Percentiles rank a stretch among this genome's conserved stretches.
Evolutionary conservation across 2,113 vertebrate species (phyloP).

Genomic region (Phyllopteryx taeniolatus): DNA sequence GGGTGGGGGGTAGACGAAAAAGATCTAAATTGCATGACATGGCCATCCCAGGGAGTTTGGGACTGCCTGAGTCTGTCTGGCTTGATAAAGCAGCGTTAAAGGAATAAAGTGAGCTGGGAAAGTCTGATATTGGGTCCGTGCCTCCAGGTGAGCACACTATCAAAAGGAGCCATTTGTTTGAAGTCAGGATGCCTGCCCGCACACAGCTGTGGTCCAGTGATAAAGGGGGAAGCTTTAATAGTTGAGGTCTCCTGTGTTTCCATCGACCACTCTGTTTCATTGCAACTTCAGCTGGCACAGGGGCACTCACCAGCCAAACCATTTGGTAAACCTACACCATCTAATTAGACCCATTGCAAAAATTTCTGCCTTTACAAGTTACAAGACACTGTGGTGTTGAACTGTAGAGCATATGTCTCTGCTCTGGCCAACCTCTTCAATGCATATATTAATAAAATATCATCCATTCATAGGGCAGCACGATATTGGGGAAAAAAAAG

Average conservation of each 20-base stretch:
- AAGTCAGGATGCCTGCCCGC: constrained; percentile 47
- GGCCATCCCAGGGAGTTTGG: constrained; percentile 32
- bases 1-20: constrained; percentile 24
- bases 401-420: no score
- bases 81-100: constrained; percentile 51
- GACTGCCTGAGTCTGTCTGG: constrained; percentile 38
- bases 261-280: constrained; percentile 12
- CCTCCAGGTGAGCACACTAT: constrained; percentile 62
- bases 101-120: constrained; percentile 53
- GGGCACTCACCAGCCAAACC: constrained; percentile 3
- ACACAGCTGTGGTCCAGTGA: constrained; percentile 54
- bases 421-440: no score
- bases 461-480: no score
- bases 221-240: constrained; percentile 55
- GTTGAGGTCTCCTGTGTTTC: constrained; percentile 42
- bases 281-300: constrained; percentile 19
- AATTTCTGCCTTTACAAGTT: no score
- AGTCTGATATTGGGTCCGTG: constrained; percentile 50
- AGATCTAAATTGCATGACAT: constrained; percentile 34
- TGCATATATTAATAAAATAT: no score
- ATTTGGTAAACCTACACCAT: constrained; percentile 4
- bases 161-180: constrained; percentile 54
- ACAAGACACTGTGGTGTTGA: no score
- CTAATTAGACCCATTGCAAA: no score
- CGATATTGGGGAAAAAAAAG: no score